Conservation (phyloP, 2,888 invertebrate species). For the Entomobrya multifasciata region DNA sequence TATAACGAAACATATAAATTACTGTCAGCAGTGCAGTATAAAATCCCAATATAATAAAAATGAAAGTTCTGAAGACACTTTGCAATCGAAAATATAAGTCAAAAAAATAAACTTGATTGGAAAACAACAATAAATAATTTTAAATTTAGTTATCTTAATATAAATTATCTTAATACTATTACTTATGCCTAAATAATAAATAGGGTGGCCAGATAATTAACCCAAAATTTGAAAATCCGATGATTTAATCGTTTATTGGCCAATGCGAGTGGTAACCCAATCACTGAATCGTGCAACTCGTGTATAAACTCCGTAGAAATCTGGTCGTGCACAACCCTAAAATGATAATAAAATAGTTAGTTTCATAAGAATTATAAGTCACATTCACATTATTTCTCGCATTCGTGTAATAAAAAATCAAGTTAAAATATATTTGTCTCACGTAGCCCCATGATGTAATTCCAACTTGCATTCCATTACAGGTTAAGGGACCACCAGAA, state of each 20-base stretch:
- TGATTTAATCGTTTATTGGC: background rate
- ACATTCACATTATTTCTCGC: background rate
- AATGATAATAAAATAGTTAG: background rate
- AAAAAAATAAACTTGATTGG: background rate
- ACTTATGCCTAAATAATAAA: no score
- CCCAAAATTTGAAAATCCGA: background rate
- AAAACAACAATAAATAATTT: no score
- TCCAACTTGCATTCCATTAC: conserved; percentile 12
- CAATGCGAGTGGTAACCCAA: conserved; percentile 6
- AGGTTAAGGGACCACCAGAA: conserved; percentile 57
- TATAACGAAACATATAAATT: no score
- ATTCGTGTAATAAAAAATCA: conserved; percentile 10
- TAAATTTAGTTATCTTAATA: no score
- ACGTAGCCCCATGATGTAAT: conserved; percentile 67
- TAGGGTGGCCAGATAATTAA: no score
- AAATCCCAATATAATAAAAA: no score
- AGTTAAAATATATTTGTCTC: conserved; percentile 29
- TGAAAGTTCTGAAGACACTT: no score
- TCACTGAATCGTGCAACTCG: conserved; percentile 15
- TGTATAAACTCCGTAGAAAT: conserved; percentile 52
- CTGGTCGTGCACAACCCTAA: conserved; percentile 61
- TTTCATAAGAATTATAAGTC: background rate
- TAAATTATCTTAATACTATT: no score
- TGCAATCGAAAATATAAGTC: no score
- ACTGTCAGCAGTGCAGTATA: no score